phyloP scores from a whole-genome alignment of 2,113 vertebrate genomes.

The Polyodon spathula region DNA sequence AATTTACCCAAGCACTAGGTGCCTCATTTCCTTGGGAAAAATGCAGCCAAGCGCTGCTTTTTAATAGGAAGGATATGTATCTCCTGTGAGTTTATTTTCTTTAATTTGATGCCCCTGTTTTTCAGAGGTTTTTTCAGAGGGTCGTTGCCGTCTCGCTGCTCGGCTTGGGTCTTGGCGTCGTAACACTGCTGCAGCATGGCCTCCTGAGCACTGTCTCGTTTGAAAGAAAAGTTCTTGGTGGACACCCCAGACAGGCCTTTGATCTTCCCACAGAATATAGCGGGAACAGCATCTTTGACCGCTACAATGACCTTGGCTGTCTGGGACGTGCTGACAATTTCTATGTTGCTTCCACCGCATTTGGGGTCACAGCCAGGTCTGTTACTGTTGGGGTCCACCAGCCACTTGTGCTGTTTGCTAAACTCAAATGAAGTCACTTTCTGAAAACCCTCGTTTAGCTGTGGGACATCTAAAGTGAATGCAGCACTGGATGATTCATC shows the following conservation, averaged over 20 bases:
- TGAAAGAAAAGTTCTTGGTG: conserved; percentile 98
- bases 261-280: conserved; percentile 92
- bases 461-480: too few species aligned
- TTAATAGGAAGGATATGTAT: conserved; percentile 97
- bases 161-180: conserved; percentile 58
- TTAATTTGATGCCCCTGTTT: conserved; percentile 89
- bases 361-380: conserved; percentile 56
- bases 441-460: conserved; percentile 38
- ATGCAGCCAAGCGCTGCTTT: conserved; percentile 91
- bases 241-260: conserved; percentile 92
- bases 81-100: conserved; percentile 96
- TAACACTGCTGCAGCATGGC: conserved; percentile 79
- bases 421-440: conserved; percentile 60
- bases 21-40: conserved; percentile 91
- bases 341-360: conserved; percentile 63
- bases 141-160: conserved; percentile 61
- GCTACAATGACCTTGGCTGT: conserved; percentile 94
- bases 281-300: conserved; percentile 85
- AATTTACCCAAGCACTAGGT: conserved; percentile 12
- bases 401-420: conserved; percentile 75
- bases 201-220: conserved; percentile 77
- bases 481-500: conserved; percentile 36
- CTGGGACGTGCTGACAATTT: conserved; percentile 79
- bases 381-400: conserved; percentile 54
- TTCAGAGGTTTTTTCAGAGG: conserved; percentile 79